Evolutionary conservation across 2,888 invertebrate genomes (phyloP).

Genomic region (Galerucella pusilla): DNA sequence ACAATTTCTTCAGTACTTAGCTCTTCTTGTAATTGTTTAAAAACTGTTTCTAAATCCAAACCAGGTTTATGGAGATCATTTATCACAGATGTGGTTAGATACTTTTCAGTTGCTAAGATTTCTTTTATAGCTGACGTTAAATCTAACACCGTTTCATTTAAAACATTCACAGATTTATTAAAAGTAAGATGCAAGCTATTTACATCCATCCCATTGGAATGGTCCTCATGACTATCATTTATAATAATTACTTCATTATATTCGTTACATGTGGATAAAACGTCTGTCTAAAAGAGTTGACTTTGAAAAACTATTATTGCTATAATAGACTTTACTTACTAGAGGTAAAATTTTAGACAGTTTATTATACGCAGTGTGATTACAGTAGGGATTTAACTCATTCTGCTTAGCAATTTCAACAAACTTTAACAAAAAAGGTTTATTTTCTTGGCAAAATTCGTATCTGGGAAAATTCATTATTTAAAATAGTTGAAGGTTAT

Average conservation of each 20-base stretch:
- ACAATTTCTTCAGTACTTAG: constrained; percentile 44
- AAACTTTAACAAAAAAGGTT: constrained; percentile 40
- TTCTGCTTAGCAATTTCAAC: constrained; percentile 41
- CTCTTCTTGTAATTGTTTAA: constrained; percentile 36
- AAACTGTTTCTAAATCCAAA: constrained; percentile 38
- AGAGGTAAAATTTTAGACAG: constrained; percentile 42
- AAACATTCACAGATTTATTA: constrained; percentile 16
- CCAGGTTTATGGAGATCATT: constrained; percentile 38
- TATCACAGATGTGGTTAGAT: constrained; percentile 38
- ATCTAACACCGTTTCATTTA: constrained; percentile 40
- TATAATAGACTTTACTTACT: constrained; percentile 38
- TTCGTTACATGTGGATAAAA: constrained; percentile 29
- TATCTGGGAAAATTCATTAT: constrained; percentile 37
- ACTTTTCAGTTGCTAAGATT: constrained; percentile 41
- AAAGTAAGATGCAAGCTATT: constrained; percentile 6
- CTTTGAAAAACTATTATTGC: constrained; percentile 16
- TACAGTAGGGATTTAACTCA: constrained; percentile 42
- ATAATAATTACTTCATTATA: constrained; percentile 15
- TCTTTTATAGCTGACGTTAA: constrained; percentile 45
- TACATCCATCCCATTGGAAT: constrained; percentile 6
- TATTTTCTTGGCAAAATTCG: constrained; percentile 43
- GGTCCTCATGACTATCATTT: constrained; percentile 16
- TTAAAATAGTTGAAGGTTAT: background rate
- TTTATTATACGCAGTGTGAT: constrained; percentile 37
- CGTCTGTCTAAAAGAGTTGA: constrained; percentile 17